These are phyloP conservation scores for Falco naumanni DNA, from an alignment of 2,797 vertebrate species.

Conservation along the genomic window DNA sequence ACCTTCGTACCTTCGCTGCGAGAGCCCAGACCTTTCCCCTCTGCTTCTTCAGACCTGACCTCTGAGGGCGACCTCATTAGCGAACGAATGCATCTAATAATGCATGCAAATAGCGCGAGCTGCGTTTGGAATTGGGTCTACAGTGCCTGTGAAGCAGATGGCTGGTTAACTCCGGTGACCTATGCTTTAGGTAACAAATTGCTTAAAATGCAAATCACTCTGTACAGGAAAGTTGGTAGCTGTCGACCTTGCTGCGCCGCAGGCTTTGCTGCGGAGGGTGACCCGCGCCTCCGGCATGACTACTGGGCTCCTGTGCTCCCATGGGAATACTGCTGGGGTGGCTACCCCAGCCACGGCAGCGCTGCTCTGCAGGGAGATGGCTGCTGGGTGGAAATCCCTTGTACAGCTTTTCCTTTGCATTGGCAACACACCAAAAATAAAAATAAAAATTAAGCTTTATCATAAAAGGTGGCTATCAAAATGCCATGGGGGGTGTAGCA, in stretches of 20 bases:
- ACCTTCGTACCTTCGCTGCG: background rate
- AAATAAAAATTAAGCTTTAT: background rate
- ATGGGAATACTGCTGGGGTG: background rate
- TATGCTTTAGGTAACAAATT: background rate
- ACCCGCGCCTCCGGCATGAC: background rate
- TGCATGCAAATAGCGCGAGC: background rate
- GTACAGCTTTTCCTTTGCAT: background rate
- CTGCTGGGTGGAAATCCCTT: no score
- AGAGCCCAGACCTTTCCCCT: background rate
- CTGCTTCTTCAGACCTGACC: background rate
- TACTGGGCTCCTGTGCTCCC: background rate
- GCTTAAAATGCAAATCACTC: background rate
- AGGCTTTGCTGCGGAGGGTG: background rate
- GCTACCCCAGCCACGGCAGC: background rate
- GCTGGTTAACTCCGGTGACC: background rate
- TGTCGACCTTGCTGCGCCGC: rapidly evolving
- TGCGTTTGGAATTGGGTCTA: background rate
- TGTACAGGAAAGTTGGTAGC: background rate
- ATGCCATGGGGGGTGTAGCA: background rate
- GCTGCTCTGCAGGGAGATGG: background rate
- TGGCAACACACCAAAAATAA: background rate
- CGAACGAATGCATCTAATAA: background rate
- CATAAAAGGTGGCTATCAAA: background rate
- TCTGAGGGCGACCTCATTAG: background rate
- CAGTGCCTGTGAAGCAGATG: background rate